These are phyloP conservation scores for Sesia apiformis DNA, from an alignment of 2,888 invertebrate genomes.

Conservation along the genomic window DNA sequence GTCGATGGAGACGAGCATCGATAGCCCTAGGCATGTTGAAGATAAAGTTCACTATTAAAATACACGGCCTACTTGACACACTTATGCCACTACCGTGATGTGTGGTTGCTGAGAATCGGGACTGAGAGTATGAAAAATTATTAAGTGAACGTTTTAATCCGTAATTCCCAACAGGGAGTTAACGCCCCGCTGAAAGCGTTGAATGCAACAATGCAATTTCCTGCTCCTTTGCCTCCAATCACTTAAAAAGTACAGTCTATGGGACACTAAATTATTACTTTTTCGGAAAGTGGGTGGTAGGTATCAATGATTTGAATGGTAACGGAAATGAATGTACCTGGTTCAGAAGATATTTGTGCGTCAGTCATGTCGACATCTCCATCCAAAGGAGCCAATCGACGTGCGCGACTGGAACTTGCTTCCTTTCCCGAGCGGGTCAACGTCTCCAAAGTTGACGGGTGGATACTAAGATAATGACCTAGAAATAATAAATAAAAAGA, in stretches of 20 bases:
- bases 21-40: too few relatives aligned
- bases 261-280: neutral
- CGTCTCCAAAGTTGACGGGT: constrained; percentile 85
- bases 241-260: neutral
- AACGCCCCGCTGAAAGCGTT: too few relatives aligned
- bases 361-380: constrained; percentile 30
- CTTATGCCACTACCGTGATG: too few relatives aligned
- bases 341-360: constrained; percentile 8
- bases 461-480: constrained; percentile 84
- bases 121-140: too few relatives aligned
- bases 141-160: too few relatives aligned
- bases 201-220: too few relatives aligned
- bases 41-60: too few relatives aligned
- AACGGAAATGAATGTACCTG: neutral
- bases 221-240: neutral
- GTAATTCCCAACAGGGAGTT: too few relatives aligned
- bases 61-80: too few relatives aligned
- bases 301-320: neutral
- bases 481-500: constrained; percentile 10
- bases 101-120: too few relatives aligned
- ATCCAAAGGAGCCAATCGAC: constrained; percentile 26
- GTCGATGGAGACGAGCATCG: too few relatives aligned
- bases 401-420: constrained; percentile 82
- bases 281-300: neutral
- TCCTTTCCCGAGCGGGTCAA: constrained; percentile 85